phyloP scores from a whole-genome alignment of 2,888 invertebrate genomes.

The Lepas anatifera region DNA sequence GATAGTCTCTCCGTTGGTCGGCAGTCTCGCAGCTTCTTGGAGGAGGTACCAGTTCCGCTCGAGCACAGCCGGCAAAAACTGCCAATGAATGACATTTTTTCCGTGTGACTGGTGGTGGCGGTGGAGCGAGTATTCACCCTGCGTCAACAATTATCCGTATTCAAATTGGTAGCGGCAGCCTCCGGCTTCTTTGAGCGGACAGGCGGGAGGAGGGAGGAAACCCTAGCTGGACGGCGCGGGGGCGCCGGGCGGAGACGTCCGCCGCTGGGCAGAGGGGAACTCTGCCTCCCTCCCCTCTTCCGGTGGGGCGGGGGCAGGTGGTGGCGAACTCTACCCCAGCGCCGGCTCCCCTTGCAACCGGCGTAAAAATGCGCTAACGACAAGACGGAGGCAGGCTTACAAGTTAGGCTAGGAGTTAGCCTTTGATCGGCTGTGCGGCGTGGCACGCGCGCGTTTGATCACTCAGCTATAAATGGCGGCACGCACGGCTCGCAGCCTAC shows the following conservation, averaged over 20 bases:
- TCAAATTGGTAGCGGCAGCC: neutral
- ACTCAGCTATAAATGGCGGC: too few species aligned
- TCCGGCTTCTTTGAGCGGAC: neutral
- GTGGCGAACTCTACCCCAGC: neutral
- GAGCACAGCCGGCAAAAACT: neutral
- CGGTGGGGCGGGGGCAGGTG: constrained; percentile 4
- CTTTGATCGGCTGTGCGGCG: too few species aligned
- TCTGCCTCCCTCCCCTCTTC: neutral
- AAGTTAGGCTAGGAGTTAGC: too few species aligned
- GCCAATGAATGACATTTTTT: constrained; percentile 2
- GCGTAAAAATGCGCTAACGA: neutral
- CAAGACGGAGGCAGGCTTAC: neutral
- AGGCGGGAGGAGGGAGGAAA: neutral
- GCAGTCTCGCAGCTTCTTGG: neutral
- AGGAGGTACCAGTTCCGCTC: too few species aligned
- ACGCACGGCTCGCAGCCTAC: too few species aligned
- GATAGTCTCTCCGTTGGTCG: neutral
- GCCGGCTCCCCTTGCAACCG: neutral
- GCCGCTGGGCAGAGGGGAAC: neutral
- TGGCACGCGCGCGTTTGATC: too few species aligned
- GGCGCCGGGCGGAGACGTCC: neutral
- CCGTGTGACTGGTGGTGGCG: neutral
- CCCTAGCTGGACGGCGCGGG: neutral
- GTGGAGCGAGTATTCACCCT: too few species aligned
- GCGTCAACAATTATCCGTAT: neutral